Percentiles rank a stretch among this genome's conserved stretches.
These are phyloP conservation scores for Drosophila setifemur DNA, from an alignment of 1,140 invertebrate genomes.

Conservation along the genomic window DNA sequence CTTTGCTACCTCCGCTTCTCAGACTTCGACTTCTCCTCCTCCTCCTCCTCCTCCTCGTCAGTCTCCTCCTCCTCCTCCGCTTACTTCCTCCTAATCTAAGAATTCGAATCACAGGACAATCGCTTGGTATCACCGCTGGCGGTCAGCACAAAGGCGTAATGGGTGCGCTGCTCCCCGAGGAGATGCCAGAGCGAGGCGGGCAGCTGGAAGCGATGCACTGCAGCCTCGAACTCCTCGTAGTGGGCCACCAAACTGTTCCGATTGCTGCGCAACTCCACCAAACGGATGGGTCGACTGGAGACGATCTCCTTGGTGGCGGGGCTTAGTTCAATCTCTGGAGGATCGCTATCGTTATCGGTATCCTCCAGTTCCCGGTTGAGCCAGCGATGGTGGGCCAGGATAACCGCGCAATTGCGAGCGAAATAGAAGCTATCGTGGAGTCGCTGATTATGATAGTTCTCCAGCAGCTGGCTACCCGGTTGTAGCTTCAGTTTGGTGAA, in stretches of 20 bases:
- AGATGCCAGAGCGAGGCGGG: constrained; percentile 50
- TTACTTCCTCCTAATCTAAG: too few species aligned
- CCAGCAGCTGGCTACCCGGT: constrained; percentile 80
- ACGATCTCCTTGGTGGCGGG: constrained; percentile 31
- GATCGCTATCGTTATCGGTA: neutral
- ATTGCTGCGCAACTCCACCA: constrained; percentile 75
- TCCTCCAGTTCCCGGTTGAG: constrained; percentile 23
- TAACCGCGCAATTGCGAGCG: constrained; percentile 67
- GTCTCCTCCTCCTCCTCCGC: neutral
- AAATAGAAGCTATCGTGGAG: constrained; percentile 77
- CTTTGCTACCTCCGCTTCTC: too few species aligned
- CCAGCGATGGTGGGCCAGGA: constrained; percentile 75
- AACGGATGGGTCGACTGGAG: constrained; percentile 39
- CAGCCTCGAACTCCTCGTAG: constrained; percentile 58
- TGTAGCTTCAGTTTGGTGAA: constrained; percentile 83
- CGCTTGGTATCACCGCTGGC: constrained; percentile 60
- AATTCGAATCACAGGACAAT: constrained; percentile 41
- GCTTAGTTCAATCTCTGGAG: constrained; percentile 21
- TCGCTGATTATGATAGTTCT: constrained; percentile 82
- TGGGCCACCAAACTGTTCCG: constrained; percentile 64
- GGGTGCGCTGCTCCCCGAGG: constrained; percentile 45
- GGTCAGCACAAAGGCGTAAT: constrained; percentile 65
- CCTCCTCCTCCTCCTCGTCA: neutral
- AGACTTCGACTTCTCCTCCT: too few species aligned
- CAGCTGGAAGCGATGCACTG: constrained; percentile 32